A percentile compares a stretch with the other conserved stretches of the same genome.
Conservation (phyloP, 2,113 vertebrate genomes). For the Condylura cristata region DNA sequence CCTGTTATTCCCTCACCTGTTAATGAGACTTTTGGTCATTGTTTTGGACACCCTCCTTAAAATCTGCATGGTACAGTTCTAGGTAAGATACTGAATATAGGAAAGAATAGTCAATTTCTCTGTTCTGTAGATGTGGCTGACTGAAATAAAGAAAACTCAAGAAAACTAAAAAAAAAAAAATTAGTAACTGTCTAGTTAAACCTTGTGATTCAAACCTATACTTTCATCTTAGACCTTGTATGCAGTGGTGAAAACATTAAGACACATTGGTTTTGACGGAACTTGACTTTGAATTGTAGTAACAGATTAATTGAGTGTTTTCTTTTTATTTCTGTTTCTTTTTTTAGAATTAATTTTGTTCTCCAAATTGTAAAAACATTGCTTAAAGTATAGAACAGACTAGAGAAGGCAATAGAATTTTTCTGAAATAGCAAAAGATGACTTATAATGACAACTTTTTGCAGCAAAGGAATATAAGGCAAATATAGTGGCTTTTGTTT, state of each 20-base stretch:
- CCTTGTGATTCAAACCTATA: background rate
- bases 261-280: background rate
- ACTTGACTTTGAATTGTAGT: background rate
- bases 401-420: background rate
- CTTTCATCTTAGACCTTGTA: background rate
- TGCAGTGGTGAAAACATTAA: background rate
- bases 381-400: background rate
- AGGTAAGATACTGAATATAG: background rate
- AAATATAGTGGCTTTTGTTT: slow-evolving; percentile 27
- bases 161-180: too few relatives aligned
- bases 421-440: background rate
- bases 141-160: background rate
- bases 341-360: background rate
- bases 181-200: background rate
- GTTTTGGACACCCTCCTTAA: background rate
- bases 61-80: background rate
- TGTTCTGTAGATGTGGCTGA: background rate
- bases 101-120: background rate
- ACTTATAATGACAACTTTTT: background rate
- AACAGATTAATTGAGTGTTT: background rate
- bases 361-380: slow-evolving; percentile 6
- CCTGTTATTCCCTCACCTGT: background rate
- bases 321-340: slow-evolving; percentile 12
- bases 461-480: background rate
- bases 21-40: background rate